Base-by-base conservation (phyloP, 2,113 vertebrate genomes). In the Aegotheles bennettii region DNA sequence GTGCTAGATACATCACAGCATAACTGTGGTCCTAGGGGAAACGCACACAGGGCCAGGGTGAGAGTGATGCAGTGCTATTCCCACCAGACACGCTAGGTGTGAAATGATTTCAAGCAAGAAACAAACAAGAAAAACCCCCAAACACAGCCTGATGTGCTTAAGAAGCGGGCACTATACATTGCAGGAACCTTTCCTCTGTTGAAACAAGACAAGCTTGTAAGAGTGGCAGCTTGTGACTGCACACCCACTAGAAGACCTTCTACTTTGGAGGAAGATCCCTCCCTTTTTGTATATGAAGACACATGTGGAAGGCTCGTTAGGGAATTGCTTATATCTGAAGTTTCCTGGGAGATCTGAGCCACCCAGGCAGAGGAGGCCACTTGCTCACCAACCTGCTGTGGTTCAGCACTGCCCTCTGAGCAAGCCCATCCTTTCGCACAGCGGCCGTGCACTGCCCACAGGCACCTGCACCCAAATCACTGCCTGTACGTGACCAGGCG, bases 21-120 rank as follows among this genome's bases (percentile, higher is more conserved):
- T 59, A 93, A 73, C 45, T 53, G 67, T 76, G 91, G 68, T 88
- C 53, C 92, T 85, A 81, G 3, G 36, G 83, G 65, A 94, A 83
- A 91, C 3, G 67, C 20, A 25, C 9, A 85, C 61, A 87, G 88
- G 81, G 84, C 69, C 50, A 51, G 51, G 47, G 87, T 38, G 78
- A 91, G 38, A 36, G 26, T 3, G 40, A 69, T 6, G 53, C 53
- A 54, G 76, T 1, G 40, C 61, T 65, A 21, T 67, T 64, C 21
- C 85, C 90, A 18, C 51, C 50, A 85, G 35, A 70, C 29, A 67
- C 9, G 38, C 33, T 19, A 67, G 78, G 83, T n/a, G n/a, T 51
- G 54, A 74, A 89, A 78, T 31, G 3, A 73, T 69, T 83, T 65
- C 28, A 63, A 89, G 77, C 33, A 87, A 67, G 43, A 45, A 18